Percentiles rank a stretch among this genome's conserved stretches.
These are phyloP conservation scores for Strigamia crassipes DNA, from an alignment of 2,888 invertebrate species.

Conservation along the genomic window DNA sequence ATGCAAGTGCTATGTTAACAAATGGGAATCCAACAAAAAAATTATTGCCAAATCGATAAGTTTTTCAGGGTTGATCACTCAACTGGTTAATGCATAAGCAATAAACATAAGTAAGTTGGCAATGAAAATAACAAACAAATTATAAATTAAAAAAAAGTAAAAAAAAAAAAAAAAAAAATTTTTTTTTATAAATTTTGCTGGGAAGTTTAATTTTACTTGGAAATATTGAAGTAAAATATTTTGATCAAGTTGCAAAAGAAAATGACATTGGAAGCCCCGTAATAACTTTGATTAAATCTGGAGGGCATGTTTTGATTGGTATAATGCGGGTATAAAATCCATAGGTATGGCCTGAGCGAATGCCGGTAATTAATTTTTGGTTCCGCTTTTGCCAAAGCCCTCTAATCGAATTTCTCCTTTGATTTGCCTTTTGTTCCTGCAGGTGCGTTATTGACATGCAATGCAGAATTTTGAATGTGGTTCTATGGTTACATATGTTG, in stretches of 20 bases:
- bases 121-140: constrained; percentile 5
- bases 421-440: background rate
- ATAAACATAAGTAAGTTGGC: background rate
- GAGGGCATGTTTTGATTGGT: constrained; percentile 14
- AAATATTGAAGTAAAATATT: background rate
- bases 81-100: background rate
- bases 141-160: too few species aligned
- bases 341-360: background rate
- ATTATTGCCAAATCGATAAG: background rate
- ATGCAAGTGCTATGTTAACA: too few species aligned
- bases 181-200: too few species aligned
- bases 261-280: background rate
- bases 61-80: background rate
- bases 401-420: background rate
- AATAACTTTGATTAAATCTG: constrained; percentile 9
- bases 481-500: background rate
- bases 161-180: too few species aligned
- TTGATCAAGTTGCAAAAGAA: background rate
- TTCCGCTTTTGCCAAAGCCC: constrained; percentile 6
- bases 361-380: constrained; percentile 26
- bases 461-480: background rate
- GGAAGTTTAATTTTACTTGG: background rate
- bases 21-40: background rate
- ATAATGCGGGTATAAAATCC: background rate
- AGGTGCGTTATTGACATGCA: background rate